phyloP scores from a whole-genome alignment of 2,888 invertebrate genomes.

The Melanostoma mellinum region DNA sequence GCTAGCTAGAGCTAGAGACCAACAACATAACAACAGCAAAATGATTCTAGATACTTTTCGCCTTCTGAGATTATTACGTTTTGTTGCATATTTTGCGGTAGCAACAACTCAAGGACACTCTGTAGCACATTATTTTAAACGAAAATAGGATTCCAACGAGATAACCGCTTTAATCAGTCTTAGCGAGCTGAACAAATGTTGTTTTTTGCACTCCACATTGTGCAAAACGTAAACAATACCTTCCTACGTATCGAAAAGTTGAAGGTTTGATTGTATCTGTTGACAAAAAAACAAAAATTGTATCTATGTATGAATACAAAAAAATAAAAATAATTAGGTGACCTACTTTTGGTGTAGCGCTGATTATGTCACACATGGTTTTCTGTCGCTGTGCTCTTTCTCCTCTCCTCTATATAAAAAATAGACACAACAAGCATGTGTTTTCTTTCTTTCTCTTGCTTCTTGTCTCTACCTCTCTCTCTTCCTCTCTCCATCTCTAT shows the following conservation, averaged over 20 bases:
- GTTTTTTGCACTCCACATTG: slow-evolving; percentile 31
- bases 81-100: slow-evolving; percentile 23
- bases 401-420: slow-evolving; percentile 40
- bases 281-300: slow-evolving; percentile 24
- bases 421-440: slow-evolving; percentile 21
- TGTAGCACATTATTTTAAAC: slow-evolving; percentile 18
- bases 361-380: slow-evolving; percentile 67
- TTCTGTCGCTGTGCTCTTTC: slow-evolving; percentile 17
- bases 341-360: slow-evolving; percentile 68
- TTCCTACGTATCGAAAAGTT: slow-evolving; percentile 16
- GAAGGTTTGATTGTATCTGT: slow-evolving; percentile 26
- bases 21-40: slow-evolving; percentile 1
- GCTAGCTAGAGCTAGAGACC: neutral
- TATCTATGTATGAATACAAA: slow-evolving; percentile 44
- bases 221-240: slow-evolving; percentile 51
- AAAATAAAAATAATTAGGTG: slow-evolving; percentile 72
- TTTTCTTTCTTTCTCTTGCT: neutral
- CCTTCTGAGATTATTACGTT: slow-evolving; percentile 46
- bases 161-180: slow-evolving; percentile 30
- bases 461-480: too few relatives aligned
- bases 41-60: slow-evolving; percentile 43
- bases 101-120: slow-evolving; percentile 49
- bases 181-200: neutral
- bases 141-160: slow-evolving; percentile 28
- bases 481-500: too few relatives aligned